phyloP scores from a whole-genome alignment of 2,888 invertebrate genomes.

The Cheilosia vulpina region DNA sequence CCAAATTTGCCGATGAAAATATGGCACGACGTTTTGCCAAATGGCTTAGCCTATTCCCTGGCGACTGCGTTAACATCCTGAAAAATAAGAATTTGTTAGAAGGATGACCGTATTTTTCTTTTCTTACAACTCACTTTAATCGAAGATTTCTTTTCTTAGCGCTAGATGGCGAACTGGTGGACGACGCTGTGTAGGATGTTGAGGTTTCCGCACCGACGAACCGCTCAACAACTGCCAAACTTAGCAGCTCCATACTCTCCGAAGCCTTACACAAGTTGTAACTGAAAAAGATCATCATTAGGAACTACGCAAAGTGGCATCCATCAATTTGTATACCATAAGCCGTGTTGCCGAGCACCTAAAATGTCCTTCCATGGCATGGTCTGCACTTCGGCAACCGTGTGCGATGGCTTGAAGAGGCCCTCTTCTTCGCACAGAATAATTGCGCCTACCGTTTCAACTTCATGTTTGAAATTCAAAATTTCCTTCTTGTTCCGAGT shows the following conservation, averaged over 20 bases:
- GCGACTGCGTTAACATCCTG: conserved; percentile 86
- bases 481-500: conserved; percentile 85
- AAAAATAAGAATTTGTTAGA: neutral
- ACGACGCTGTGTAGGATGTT: conserved; percentile 85
- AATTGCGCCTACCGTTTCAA: conserved; percentile 33
- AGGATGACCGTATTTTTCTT: neutral
- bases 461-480: conserved; percentile 77
- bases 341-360: conserved; percentile 87
- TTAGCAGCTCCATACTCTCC: conserved; percentile 88
- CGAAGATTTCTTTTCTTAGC: conserved; percentile 87
- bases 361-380: conserved; percentile 87
- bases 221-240: conserved; percentile 87
- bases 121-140: conserved; percentile 84
- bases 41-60: conserved; percentile 90
- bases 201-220: conserved; percentile 91
- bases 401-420: conserved; percentile 80
- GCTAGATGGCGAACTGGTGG: conserved; percentile 85
- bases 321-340: conserved; percentile 85
- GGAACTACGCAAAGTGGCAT: neutral
- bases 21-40: conserved; percentile 90
- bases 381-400: conserved; percentile 78
- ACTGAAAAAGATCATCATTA: conserved; percentile 83
- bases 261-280: conserved; percentile 88
- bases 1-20: conserved; percentile 89
- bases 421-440: conserved; percentile 65